phyloP scores from a whole-genome alignment of 2,888 invertebrate genomes.

The Polyploca ridens region DNA sequence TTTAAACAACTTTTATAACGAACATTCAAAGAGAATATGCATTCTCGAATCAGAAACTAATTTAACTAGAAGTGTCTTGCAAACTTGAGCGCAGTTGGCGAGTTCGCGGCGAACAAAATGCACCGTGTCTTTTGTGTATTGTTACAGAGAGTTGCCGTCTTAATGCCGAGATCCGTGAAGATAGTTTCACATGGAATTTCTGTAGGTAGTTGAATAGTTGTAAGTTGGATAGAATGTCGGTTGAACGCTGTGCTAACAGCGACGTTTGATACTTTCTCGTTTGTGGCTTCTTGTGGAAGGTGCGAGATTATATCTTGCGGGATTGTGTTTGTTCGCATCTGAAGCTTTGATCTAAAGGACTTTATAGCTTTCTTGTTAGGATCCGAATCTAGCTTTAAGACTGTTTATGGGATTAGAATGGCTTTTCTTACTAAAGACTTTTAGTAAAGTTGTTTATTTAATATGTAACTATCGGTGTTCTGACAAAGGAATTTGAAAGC shows the following conservation, averaged over 20 bases:
- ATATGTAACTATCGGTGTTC: too few species aligned
- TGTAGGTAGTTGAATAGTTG: constrained; percentile 18
- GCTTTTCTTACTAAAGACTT: too few species aligned
- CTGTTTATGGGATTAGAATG: too few species aligned
- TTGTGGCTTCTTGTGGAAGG: neutral
- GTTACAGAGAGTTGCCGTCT: constrained; percentile 17
- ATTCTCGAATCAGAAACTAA: constrained; percentile 19
- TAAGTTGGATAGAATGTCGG: constrained; percentile 18
- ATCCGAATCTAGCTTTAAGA: too few species aligned
- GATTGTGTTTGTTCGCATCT: neutral
- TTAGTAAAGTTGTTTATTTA: too few species aligned
- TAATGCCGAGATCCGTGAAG: constrained; percentile 18
- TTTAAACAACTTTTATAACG: too few species aligned
- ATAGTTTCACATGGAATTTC: constrained; percentile 21
- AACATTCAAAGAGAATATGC: constrained; percentile 8
- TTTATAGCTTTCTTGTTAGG: neutral
- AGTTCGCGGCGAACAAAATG: constrained; percentile 23
- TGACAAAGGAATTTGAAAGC: too few species aligned
- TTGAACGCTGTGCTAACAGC: constrained; percentile 18
- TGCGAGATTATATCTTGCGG: neutral
- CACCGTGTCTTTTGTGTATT: constrained; percentile 22
- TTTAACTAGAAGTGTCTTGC: constrained; percentile 27
- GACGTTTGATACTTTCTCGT: constrained; percentile 16
- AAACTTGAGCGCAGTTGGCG: constrained; percentile 23
- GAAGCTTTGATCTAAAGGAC: neutral